Evolutionary conservation across 2,113 vertebrate genomes (phyloP).

Genomic region (Rallus limicola): DNA sequence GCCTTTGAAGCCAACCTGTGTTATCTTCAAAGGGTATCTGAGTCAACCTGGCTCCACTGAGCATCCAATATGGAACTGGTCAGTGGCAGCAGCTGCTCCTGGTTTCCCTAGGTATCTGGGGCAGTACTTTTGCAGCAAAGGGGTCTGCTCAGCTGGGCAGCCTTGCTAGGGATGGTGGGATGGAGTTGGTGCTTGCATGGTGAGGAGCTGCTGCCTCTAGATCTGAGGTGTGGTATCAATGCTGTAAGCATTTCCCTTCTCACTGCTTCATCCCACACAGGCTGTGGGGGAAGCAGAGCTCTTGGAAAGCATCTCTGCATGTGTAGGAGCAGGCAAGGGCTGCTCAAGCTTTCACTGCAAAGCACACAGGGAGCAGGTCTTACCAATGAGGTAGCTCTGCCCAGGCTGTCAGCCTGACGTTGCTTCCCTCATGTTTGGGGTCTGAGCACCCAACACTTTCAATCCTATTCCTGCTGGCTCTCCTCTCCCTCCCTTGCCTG

Average conservation of each 20-base stretch:
- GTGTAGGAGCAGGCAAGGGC: background rate
- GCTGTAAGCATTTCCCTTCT: background rate
- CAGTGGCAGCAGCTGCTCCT: background rate
- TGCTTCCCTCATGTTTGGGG: background rate
- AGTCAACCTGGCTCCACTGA: background rate
- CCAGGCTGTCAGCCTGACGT: background rate
- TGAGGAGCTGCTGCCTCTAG: background rate
- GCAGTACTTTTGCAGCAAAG: background rate
- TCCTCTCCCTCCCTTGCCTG: background rate
- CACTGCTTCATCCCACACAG: background rate
- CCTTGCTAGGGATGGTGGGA: background rate
- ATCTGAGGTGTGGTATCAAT: background rate
- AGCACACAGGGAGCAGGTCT: background rate
- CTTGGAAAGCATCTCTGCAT: background rate
- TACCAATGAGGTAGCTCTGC: background rate
- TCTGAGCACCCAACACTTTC: background rate
- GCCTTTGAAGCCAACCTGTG: background rate
- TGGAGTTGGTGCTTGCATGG: background rate
- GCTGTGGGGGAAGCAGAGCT: constrained; percentile 25
- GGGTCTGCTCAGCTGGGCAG: background rate
- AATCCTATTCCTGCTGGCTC: background rate
- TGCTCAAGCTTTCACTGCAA: background rate
- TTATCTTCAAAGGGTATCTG: background rate
- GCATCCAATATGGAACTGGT: background rate
- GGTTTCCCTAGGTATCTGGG: background rate